Conservation (phyloP, 1,140 invertebrate genomes). For the Ceratosolen solmsi region DNA sequence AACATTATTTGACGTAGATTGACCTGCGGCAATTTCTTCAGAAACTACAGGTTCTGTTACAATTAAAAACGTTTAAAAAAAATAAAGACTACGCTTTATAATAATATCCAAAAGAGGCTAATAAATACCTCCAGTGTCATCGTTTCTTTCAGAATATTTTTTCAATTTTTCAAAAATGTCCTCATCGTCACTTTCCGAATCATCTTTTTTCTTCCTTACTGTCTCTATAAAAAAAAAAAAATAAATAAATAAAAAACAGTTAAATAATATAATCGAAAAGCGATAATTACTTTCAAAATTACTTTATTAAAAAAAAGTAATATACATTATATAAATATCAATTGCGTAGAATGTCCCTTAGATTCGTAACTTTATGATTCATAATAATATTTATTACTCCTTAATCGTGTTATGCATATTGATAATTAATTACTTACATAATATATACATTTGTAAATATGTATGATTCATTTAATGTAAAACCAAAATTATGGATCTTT, state of each 20-base stretch:
- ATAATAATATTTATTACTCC: no score
- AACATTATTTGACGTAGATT: background rate
- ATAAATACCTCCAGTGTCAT: constrained; percentile 24
- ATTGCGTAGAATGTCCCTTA: no score
- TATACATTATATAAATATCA: no score
- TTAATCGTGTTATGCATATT: no score
- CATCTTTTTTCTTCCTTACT: background rate
- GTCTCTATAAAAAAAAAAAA: constrained; percentile 13
- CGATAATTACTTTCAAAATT: no score
- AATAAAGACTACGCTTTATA: background rate
- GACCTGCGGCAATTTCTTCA: background rate
- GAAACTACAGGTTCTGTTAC: background rate
- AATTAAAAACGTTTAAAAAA: background rate
- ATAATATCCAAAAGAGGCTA: background rate
- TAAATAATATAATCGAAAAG: no score
- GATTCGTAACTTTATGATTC: no score
- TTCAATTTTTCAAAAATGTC: constrained; percentile 60
- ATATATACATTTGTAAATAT: no score
- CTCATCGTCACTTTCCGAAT: constrained; percentile 56
- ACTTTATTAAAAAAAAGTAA: no score
- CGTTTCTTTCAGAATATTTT: constrained; percentile 53
- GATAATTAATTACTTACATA: no score
- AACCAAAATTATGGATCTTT: no score
- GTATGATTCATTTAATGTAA: no score
- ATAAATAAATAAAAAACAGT: background rate